Conservation (phyloP, 2,888 invertebrate species). For the Amphimallon solstitiale region DNA sequence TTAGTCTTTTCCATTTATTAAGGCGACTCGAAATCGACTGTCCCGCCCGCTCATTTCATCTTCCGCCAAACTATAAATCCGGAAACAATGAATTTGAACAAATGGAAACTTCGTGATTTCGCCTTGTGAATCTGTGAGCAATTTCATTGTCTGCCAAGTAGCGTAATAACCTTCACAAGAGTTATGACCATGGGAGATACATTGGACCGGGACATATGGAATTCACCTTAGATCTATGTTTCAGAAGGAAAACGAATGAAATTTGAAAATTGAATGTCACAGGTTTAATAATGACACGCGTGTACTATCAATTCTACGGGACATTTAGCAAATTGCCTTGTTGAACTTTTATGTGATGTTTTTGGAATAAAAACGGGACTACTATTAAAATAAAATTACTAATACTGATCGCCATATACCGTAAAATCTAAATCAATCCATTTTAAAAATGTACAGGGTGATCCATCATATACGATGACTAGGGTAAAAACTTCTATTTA, state of each 20-base stretch:
- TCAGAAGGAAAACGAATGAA: neutral
- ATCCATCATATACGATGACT: too few species aligned
- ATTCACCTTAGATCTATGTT: conserved; percentile 5
- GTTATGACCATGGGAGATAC: conserved; percentile 12
- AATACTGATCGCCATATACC: too few species aligned
- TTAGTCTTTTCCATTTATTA: conserved; percentile 20
- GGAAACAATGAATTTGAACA: conserved; percentile 22
- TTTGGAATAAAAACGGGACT: too few species aligned
- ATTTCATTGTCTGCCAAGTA: conserved; percentile 10
- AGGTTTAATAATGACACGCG: too few species aligned
- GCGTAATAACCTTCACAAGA: conserved; percentile 7
- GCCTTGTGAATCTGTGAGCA: conserved; percentile 5
- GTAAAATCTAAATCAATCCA: too few species aligned
- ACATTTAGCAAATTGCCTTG: too few species aligned
- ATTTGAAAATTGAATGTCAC: conserved; percentile 19
- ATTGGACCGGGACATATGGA: neutral
- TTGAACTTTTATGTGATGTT: too few species aligned
- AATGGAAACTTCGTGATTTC: conserved; percentile 18
- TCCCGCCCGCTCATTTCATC: neutral
- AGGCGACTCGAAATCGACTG: neutral
- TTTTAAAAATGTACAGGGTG: too few species aligned
- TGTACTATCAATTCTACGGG: too few species aligned
- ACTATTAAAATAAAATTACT: too few species aligned
- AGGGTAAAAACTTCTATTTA: too few species aligned
- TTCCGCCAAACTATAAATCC: conserved; percentile 16